Conservation (phyloP, 2,797 vertebrate species). For the Neosilurus mollespiculum region DNA sequence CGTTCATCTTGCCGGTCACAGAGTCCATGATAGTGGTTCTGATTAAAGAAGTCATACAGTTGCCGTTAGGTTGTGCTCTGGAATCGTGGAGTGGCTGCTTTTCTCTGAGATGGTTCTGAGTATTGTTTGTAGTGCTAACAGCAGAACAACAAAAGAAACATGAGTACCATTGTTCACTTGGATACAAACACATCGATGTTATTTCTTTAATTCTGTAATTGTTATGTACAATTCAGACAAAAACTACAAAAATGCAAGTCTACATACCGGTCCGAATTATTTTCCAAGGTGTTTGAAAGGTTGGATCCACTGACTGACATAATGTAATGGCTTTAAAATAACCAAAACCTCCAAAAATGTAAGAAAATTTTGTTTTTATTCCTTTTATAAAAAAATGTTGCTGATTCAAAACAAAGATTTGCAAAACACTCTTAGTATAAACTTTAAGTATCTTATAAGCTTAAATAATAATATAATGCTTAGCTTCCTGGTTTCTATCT, state of each 20-base stretch:
- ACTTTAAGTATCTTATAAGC: neutral
- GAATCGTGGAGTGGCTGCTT: constrained; percentile 24
- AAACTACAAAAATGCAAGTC: neutral
- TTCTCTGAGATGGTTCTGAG: constrained; percentile 2
- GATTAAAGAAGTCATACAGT: constrained; percentile 40
- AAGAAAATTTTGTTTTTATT: neutral
- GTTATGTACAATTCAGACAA: constrained; percentile 1
- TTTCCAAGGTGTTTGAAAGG: constrained; percentile 49
- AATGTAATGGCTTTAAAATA: constrained; percentile 41
- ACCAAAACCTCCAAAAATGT: constrained; percentile 6
- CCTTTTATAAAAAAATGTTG: neutral
- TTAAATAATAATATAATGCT: neutral
- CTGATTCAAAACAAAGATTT: neutral
- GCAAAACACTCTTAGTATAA: neutral
- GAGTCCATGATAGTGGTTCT: constrained; percentile 1
- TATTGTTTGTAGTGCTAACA: constrained; percentile 26
- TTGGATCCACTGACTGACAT: constrained; percentile 59
- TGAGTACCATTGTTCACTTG: constrained; percentile 7
- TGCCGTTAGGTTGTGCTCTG: constrained; percentile 40
- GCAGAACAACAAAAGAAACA: constrained; percentile 24
- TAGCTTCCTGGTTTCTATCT: neutral
- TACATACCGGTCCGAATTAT: constrained; percentile 62
- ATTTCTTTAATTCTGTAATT: constrained; percentile 4
- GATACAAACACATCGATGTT: constrained; percentile 30
- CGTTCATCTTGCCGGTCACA: neutral